Evolutionary conservation across 2,888 invertebrate species (phyloP), one percentile per base, ranked within the genome.

Genomic region (Dicyrtomina minuta): DNA sequence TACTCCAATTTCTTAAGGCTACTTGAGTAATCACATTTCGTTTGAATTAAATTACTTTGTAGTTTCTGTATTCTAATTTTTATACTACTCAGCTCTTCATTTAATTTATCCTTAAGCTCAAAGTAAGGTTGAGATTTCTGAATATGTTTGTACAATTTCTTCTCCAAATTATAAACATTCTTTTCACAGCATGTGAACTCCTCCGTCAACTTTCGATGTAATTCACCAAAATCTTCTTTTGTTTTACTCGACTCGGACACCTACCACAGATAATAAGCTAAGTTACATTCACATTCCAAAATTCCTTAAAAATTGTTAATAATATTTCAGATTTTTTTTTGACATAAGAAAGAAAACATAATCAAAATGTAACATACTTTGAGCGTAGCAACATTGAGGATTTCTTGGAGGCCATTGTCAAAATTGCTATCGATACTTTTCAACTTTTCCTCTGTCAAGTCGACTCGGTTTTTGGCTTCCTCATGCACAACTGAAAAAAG

Each of bases 351-450:
- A 49, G 17, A 49, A 49, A 49, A 49, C 17, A 13, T 8, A 12
- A 41, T 41, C 43, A 41, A n/a, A n/a, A n/a, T n/a, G n/a, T n/a
- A n/a, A 49, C 75, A 81, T 80, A 91, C 92, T 87, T 94, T 92
- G 80, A 92, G 90, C 71, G 94, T 95, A 74, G 95, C 95, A 85
- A 95, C 93, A 84, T 96, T 96, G 73, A 96, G 87, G 88, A 94
- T 93, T 83, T 96, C 96, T 83, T 96, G 96, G 96, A 96, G 96
- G 78, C 95, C 94, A 84, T 90, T 91, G 84, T 96, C 95, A 82
- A 96, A 94, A 82, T 93, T 46, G 10, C 53, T 49, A 33, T 64
- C 64, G 17, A 39, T 17, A 44, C 91, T 88, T 56, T 70, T 53
- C 53, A 89, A 91, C 74, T 92, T 86, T 81, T 91, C 89, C 82